Evolutionary conservation across 2,888 invertebrate species (phyloP).

Genomic region (Adelognathus sp.): DNA sequence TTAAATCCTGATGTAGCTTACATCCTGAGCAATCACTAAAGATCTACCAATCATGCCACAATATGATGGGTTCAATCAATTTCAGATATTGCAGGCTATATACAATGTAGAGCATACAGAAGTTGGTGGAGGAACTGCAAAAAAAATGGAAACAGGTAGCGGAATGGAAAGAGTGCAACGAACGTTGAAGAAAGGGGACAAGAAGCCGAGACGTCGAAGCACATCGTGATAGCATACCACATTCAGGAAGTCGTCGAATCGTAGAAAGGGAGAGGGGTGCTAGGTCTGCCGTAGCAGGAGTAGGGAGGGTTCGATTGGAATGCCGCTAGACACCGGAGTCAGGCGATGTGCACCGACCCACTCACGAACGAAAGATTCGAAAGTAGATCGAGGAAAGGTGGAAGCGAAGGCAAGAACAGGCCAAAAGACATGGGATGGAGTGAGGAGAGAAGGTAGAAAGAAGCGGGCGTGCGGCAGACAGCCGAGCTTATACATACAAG

Average conservation of each 20-base stretch:
- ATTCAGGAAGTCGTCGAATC: conserved; percentile 31
- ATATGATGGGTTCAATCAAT: neutral
- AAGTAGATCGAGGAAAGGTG: conserved; percentile 52
- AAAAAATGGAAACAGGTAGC: conserved; percentile 20
- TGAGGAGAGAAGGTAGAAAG: conserved; percentile 54
- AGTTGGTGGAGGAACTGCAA: neutral
- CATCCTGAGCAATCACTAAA: neutral
- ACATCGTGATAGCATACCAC: conserved; percentile 48
- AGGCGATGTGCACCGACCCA: conserved; percentile 35
- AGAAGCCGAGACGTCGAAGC: conserved; percentile 33
- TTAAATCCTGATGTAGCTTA: neutral
- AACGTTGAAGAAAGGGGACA: neutral
- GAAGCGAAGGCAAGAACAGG: conserved; percentile 33
- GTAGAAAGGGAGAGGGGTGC: conserved; percentile 15
- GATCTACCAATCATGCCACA: neutral
- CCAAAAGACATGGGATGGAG: conserved; percentile 19
- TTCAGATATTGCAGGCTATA: neutral
- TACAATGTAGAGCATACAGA: conserved; percentile 21
- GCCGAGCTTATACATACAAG: conserved; percentile 74
- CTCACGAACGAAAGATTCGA: conserved; percentile 40
- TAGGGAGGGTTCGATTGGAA: conserved; percentile 51
- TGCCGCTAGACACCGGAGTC: conserved; percentile 21
- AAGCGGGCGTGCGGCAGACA: conserved; percentile 73
- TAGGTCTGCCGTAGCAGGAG: neutral
- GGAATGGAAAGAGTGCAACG: neutral